Conservation (phyloP, 1,140 invertebrate genomes). For the Macrostomum lignano region DNA sequence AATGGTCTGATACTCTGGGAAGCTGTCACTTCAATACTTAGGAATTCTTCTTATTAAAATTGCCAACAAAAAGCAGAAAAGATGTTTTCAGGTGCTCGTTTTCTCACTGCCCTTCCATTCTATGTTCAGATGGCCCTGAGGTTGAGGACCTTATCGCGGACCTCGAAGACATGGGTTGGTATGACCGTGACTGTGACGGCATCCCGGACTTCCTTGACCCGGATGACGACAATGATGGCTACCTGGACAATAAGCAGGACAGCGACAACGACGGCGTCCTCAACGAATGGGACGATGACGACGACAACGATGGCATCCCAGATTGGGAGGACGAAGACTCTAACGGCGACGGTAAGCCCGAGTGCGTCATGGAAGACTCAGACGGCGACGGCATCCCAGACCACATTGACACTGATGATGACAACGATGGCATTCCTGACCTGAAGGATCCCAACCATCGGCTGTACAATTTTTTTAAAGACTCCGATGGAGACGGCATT, state of each 20-base stretch:
- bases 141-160: background rate
- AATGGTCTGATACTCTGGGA: background rate
- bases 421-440: slow-evolving; percentile 9
- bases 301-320: slow-evolving; percentile 6
- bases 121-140: background rate
- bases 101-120: background rate
- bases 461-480: slow-evolving; percentile 3
- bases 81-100: background rate
- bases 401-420: slow-evolving; percentile 9
- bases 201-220: slow-evolving; percentile 4
- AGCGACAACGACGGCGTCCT: slow-evolving; percentile 1
- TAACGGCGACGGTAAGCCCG: slow-evolving; percentile 11
- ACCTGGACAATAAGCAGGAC: slow-evolving; percentile 6
- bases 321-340: slow-evolving; percentile 6
- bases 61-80: background rate
- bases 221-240: slow-evolving; percentile 6
- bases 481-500: slow-evolving; percentile 4
- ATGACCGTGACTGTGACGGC: slow-evolving; percentile 5
- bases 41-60: background rate
- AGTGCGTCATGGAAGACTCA: slow-evolving; percentile 9
- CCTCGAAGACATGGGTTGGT: background rate
- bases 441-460: slow-evolving; percentile 4
- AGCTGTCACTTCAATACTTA: background rate
- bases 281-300: slow-evolving; percentile 5
- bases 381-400: slow-evolving; percentile 10